These are phyloP conservation scores for Alexandromys fortis DNA, from an alignment of 2,113 vertebrate genomes.

Conservation along the genomic window DNA sequence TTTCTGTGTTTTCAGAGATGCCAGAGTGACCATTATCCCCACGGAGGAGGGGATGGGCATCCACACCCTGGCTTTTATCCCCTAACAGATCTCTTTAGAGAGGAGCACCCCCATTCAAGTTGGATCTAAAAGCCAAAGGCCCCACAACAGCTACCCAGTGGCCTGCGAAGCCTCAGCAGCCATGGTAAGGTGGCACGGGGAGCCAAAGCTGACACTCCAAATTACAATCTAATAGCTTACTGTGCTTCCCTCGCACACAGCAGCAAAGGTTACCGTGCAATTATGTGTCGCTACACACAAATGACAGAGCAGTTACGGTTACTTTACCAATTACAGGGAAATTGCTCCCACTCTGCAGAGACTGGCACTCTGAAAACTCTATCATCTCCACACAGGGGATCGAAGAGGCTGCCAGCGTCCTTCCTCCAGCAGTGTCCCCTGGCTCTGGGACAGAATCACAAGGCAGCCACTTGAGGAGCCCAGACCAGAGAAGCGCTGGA, in stretches of 20 bases:
- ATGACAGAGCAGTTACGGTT: conserved; percentile 85
- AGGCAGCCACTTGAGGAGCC: neutral
- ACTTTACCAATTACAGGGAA: conserved; percentile 87
- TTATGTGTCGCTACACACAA: conserved; percentile 85
- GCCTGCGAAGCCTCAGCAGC: neutral
- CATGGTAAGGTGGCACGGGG: conserved; percentile 39
- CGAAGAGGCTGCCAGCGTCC: conserved; percentile 15
- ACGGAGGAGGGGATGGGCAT: neutral
- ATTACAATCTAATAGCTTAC: conserved; percentile 81
- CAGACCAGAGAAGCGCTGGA: neutral
- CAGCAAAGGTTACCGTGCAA: conserved; percentile 83
- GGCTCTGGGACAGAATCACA: neutral
- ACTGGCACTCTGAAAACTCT: conserved; percentile 77
- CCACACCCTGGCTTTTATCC: neutral
- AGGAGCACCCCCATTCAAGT: neutral
- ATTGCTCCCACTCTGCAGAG: conserved; percentile 81
- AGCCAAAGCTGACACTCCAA: conserved; percentile 69
- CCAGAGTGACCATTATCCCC: neutral
- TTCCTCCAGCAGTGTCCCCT: neutral
- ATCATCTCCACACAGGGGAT: conserved; percentile 57
- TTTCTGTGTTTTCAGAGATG: neutral
- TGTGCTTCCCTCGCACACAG: conserved; percentile 72
- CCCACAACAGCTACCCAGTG: rapidly evolving
- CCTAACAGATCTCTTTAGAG: neutral
- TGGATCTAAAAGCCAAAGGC: neutral